Base-by-base conservation (phyloP, 1,140 invertebrate genomes). In the Bombyx mori region DNA sequence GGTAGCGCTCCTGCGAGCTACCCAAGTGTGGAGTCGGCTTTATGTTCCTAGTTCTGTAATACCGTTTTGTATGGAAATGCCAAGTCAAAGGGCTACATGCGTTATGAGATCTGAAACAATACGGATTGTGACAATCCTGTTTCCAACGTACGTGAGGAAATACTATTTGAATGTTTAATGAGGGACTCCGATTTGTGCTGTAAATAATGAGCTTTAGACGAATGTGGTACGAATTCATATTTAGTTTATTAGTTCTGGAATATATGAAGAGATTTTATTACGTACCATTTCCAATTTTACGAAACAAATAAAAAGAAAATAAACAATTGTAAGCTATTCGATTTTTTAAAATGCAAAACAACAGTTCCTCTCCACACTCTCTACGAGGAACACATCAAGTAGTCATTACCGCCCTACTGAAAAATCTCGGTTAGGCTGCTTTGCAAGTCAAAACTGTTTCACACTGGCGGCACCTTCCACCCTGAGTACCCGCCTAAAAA, bases 81-180 rank as follows among this genome's bases (percentile, higher is more conserved):
- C 61, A 66, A 82, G 75, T 84, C 83, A 86, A 86, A 86, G 79
- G 78, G 79, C 76, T 67, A 77, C 68, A 70, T 69, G 71, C 73
- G 81, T 86, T 86, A 86, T 84, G 83, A 86, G 79, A 86, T 86
- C 73, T 76, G 72, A 76, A 82, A 86, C 81, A 86, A 86, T 86
- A 73, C 73, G 70, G 69, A 81, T 77, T 80, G 81, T 82, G 74
- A 81, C 81, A 83, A 81, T 79, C 75, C 70, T 68, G 73, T 79
- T 81, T 82, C 74, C 77, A 77, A 74, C 79, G 63, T 71, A 71
- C 70, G 68, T 67, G 71, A 77, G 73, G 73, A 86, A 77, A 81
- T 82, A 60, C 46, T 69, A 77, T 84, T 84, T 74, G 77, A 84
- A 83, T 83, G 73, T 68, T 72, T 83, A 81, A 86, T 84, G 80